These are phyloP conservation scores for Bombus picipes DNA, from an alignment of 1,140 invertebrate species.

Conservation along the genomic window DNA sequence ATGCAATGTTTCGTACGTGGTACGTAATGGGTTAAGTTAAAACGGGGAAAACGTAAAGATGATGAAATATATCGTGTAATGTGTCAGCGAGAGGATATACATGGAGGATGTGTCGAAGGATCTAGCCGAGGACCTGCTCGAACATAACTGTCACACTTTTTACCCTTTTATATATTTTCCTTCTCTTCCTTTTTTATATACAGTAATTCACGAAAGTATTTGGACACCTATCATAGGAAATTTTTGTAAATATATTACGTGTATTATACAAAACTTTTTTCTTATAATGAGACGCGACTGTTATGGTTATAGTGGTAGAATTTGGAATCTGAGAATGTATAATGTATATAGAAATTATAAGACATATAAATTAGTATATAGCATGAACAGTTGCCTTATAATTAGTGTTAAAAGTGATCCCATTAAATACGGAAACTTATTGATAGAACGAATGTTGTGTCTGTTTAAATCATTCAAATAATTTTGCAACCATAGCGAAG, in stretches of 20 bases:
- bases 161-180: background rate
- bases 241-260: background rate
- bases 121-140: constrained; percentile 1
- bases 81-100: background rate
- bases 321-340: background rate
- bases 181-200: background rate
- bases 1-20: background rate
- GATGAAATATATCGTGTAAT: background rate
- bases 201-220: background rate
- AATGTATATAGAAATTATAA: no score
- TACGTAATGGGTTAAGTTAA: constrained; percentile 2
- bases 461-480: no score
- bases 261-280: background rate
- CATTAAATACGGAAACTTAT: no score
- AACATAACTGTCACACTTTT: constrained; percentile 8
- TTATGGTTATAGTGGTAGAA: background rate
- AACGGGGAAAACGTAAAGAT: background rate
- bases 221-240: background rate
- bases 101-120: background rate
- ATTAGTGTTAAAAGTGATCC: no score
- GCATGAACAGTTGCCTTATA: no score
- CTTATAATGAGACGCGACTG: background rate
- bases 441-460: no score
- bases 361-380: no score
- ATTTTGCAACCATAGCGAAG: no score